Evolutionary conservation across 2,888 invertebrate species (phyloP).

Genomic region (Zygothrica quintamaculata): DNA sequence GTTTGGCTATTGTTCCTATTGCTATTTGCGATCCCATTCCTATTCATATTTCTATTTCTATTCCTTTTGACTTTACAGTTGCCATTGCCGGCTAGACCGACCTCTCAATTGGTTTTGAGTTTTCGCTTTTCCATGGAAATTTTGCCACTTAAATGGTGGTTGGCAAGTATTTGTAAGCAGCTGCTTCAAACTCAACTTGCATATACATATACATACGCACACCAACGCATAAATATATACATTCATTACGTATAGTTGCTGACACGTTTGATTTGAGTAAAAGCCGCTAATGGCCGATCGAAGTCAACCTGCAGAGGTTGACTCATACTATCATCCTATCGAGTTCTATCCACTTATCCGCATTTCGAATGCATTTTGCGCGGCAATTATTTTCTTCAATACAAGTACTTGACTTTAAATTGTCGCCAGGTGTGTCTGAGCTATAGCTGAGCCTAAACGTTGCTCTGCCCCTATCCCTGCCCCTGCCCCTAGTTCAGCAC

Average conservation of each 20-base stretch:
- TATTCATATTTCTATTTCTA: no score
- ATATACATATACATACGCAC: conserved; percentile 11
- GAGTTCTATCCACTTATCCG: conserved; percentile 59
- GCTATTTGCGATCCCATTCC: no score
- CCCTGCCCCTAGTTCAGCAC: conserved; percentile 6
- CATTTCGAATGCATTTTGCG: conserved; percentile 63
- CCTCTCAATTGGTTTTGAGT: conserved; percentile 46
- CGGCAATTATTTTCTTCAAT: conserved; percentile 76
- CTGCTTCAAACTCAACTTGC: conserved; percentile 13
- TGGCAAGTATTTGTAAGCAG: conserved; percentile 51
- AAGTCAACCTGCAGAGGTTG: conserved; percentile 25
- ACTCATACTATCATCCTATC: conserved; percentile 3
- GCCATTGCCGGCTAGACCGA: conserved; percentile 40
- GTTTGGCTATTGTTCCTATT: conserved; percentile 12
- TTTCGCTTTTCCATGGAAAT: conserved; percentile 73
- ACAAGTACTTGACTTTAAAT: conserved; percentile 74
- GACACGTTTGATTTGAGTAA: conserved; percentile 57
- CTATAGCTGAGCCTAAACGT: conserved; percentile 48
- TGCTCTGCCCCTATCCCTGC: no score
- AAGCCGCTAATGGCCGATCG: conserved; percentile 74
- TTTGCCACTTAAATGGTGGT: conserved; percentile 65
- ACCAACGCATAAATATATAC: neutral
- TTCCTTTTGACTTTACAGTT: conserved; percentile 6
- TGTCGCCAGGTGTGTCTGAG: conserved; percentile 63
- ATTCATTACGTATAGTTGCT: neutral